These are phyloP conservation scores for Spatulosminthurus flaviceps DNA, from an alignment of 2,888 invertebrate genomes.

Conservation along the genomic window DNA sequence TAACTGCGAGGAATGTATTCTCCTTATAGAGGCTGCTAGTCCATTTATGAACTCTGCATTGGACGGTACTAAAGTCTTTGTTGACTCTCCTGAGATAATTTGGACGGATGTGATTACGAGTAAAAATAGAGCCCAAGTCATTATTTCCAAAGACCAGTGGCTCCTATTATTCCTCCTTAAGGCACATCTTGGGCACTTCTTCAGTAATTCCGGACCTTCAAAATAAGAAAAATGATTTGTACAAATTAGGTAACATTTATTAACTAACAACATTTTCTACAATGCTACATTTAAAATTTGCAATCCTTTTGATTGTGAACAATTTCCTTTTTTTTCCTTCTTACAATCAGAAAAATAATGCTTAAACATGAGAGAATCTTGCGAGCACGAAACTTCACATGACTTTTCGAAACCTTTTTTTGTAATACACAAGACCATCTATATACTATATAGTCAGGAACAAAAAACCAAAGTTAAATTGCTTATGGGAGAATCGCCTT, in stretches of 20 bases:
- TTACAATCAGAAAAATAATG: too few relatives aligned
- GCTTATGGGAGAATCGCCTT: background rate
- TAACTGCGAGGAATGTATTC: slow-evolving; percentile 49
- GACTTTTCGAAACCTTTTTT: too few relatives aligned
- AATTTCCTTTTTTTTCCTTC: too few relatives aligned
- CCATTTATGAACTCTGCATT: slow-evolving; percentile 59
- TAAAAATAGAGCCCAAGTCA: slow-evolving; percentile 18
- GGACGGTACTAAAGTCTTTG: slow-evolving; percentile 19
- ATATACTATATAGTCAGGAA: too few relatives aligned
- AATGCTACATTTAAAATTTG: too few relatives aligned
- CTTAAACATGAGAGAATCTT: background rate
- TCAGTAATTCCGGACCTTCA: background rate
- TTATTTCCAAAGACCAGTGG: background rate
- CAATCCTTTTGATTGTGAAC: too few relatives aligned
- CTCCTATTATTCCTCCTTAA: slow-evolving; percentile 22
- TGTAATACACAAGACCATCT: too few relatives aligned
- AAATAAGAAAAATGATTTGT: background rate
- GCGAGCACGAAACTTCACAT: background rate
- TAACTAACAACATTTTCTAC: too few relatives aligned
- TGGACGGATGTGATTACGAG: slow-evolving; percentile 28
- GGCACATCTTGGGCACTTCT: slow-evolving; percentile 40
- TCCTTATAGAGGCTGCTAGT: slow-evolving; percentile 55
- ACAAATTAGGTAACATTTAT: background rate
- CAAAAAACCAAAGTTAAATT: background rate
- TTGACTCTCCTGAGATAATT: slow-evolving; percentile 26